A percentile compares a stretch with the other conserved stretches of the same genome.
Evolutionary conservation across 2,888 invertebrate species (phyloP).

Genomic region (Linnaemya tessellans): DNA sequence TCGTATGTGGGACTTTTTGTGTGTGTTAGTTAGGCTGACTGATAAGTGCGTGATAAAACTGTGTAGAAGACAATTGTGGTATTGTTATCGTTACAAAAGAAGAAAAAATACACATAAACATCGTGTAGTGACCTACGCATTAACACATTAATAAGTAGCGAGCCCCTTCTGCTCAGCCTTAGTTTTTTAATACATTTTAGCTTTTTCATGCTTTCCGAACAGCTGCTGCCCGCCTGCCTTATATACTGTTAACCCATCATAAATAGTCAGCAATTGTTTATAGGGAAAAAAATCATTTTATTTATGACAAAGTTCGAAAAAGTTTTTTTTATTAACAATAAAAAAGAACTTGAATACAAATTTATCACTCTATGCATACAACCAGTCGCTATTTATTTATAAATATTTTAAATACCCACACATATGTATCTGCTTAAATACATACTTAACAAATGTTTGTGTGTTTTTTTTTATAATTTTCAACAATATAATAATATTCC

Average conservation of each 20-base stretch:
- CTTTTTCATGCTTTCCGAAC: neutral
- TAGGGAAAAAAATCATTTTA: conserved; percentile 19
- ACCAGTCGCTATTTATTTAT: neutral
- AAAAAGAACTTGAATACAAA: neutral
- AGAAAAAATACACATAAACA: neutral
- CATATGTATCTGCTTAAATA: no score
- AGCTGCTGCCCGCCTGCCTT: conserved; percentile 5
- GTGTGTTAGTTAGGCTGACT: conserved; percentile 7
- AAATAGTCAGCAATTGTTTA: conserved; percentile 64
- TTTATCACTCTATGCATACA: neutral
- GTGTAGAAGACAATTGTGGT: neutral
- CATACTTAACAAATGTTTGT: neutral
- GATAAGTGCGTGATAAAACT: conserved; percentile 45
- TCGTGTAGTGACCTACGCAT: conserved; percentile 6
- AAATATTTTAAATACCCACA: neutral
- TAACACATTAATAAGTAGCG: neutral
- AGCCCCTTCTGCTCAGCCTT: neutral
- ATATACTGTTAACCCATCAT: conserved; percentile 51
- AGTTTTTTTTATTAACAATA: neutral
- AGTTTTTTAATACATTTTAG: neutral
- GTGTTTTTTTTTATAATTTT: neutral
- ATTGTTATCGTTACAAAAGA: conserved; percentile 27
- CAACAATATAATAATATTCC: neutral
- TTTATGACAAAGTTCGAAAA: neutral
- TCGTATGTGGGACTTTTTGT: neutral